Conservation (phyloP, 2,113 vertebrate genomes). For the Arvicanthis niloticus region DNA sequence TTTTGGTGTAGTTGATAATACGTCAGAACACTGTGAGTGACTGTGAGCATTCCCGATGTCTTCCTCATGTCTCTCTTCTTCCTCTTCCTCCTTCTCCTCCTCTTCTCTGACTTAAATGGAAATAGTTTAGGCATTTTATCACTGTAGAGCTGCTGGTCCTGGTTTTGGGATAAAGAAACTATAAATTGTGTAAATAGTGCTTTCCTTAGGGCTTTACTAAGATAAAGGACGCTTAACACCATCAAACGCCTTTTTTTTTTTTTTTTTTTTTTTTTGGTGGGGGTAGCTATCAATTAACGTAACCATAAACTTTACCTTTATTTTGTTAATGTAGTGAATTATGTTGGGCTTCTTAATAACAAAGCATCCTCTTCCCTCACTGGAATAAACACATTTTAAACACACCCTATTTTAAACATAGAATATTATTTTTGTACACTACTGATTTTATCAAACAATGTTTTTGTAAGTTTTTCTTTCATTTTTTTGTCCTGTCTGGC, state of each 20-base stretch:
- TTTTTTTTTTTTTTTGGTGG: background rate
- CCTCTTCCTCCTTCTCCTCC: too few species aligned
- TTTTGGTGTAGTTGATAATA: background rate
- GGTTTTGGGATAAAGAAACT: background rate
- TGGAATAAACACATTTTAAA: background rate
- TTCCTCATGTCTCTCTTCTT: background rate
- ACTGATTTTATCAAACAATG: background rate
- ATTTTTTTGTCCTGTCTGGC: background rate
- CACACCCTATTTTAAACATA: background rate
- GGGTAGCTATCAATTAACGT: background rate
- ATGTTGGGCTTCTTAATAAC: background rate
- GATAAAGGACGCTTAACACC: background rate
- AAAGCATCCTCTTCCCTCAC: background rate
- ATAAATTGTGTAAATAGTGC: background rate
- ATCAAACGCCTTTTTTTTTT: background rate
- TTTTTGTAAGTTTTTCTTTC: background rate
- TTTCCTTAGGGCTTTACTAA: background rate
- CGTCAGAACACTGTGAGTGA: background rate
- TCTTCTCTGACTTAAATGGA: background rate
- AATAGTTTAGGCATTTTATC: background rate
- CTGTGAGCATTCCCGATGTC: background rate
- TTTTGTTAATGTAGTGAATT: background rate
- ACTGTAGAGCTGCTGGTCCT: background rate
- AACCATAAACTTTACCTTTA: background rate
- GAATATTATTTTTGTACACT: background rate